phyloP scores from a whole-genome alignment of 2,797 vertebrate species.

The Sphenopsis melanotis region DNA sequence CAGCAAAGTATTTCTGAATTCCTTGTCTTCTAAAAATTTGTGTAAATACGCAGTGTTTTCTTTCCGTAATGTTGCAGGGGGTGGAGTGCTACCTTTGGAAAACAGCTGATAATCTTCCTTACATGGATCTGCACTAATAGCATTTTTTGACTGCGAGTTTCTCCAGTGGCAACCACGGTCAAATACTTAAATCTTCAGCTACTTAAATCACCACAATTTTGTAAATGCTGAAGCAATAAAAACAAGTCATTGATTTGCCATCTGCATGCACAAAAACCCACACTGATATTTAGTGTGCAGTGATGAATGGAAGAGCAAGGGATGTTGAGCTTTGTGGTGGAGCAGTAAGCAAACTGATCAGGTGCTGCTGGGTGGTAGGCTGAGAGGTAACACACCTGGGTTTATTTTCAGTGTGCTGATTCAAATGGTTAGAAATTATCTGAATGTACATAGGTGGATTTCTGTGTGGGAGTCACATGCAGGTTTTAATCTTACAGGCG shows the following conservation, averaged over 20 bases:
- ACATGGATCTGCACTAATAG: neutral
- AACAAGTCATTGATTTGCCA: neutral
- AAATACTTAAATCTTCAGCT: neutral
- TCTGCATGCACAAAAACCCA: neutral
- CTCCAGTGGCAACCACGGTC: neutral
- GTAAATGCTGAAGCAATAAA: neutral
- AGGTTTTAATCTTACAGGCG: neutral
- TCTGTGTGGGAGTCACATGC: neutral
- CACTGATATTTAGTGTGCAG: accelerated
- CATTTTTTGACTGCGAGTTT: neutral
- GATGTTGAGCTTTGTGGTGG: neutral
- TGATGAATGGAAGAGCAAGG: neutral
- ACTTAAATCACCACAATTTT: neutral
- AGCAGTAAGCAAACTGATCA: neutral
- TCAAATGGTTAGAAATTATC: neutral
- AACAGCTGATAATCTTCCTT: neutral
- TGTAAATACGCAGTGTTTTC: neutral
- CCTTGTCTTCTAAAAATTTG: neutral
- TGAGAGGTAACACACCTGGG: neutral
- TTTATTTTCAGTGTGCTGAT: neutral
- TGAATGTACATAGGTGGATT: neutral
- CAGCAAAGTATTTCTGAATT: neutral
- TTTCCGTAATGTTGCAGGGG: neutral
- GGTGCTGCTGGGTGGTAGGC: neutral
- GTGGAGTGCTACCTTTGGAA: neutral